Conservation (phyloP, 2,888 invertebrate genomes). For the Pseudeuparius sepicola region DNA sequence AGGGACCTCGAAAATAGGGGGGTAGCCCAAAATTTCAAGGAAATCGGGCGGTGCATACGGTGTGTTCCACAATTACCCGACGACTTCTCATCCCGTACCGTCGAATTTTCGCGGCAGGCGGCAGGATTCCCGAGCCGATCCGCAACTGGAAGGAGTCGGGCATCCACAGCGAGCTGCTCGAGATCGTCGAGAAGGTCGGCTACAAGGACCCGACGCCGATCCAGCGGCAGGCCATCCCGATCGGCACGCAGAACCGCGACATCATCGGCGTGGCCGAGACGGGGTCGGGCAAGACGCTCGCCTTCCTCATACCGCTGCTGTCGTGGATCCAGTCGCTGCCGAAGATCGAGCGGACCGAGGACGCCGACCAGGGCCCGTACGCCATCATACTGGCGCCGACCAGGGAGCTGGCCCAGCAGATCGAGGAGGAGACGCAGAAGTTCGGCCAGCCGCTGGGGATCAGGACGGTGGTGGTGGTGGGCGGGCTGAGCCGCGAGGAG, state of each 20-base stretch:
- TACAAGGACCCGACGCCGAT: slow-evolving; percentile 99
- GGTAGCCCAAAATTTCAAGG: too few species aligned
- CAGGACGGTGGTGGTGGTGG: slow-evolving; percentile 95
- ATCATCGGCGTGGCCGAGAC: slow-evolving; percentile 89
- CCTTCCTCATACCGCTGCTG: slow-evolving; percentile 92
- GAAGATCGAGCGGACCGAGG: slow-evolving; percentile 85
- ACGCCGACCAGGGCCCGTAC: slow-evolving; percentile 93
- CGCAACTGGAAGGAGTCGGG: slow-evolving; percentile 91
- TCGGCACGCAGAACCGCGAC: slow-evolving; percentile 88
- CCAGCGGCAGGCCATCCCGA: slow-evolving; percentile 98
- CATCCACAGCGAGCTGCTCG: slow-evolving; percentile 81
- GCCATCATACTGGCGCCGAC: slow-evolving; percentile 98
- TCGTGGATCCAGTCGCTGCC: slow-evolving; percentile 98
- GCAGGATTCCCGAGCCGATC: slow-evolving; percentile 92
- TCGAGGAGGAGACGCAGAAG: slow-evolving; percentile 97
- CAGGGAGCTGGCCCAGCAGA: slow-evolving; percentile 98
- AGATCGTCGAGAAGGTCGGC: slow-evolving; percentile 89
- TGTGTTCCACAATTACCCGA: too few species aligned
- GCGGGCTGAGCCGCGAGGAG: slow-evolving; percentile 93
- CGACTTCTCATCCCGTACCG: too few species aligned
- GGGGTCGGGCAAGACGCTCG: slow-evolving; percentile 88
- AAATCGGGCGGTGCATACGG: too few species aligned
- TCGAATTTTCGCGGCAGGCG: slow-evolving; percentile 58
- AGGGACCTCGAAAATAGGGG: too few species aligned
- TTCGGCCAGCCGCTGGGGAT: slow-evolving; percentile 89